phyloP scores from a whole-genome alignment of 2,113 vertebrate species.

The Triplophysa tibetana region DNA sequence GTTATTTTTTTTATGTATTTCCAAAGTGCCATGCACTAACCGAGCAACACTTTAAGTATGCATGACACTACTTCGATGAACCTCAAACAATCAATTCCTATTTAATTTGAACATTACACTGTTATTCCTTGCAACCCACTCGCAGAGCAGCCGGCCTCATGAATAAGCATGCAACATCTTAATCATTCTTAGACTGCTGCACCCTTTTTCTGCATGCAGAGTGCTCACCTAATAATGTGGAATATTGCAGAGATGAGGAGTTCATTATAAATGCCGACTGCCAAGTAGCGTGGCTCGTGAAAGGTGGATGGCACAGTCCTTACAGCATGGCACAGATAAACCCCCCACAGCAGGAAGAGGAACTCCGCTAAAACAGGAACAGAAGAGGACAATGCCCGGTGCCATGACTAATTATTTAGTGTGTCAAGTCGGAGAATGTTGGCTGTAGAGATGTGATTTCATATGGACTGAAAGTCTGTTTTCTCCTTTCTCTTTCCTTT shows the following conservation, averaged over 20 bases:
- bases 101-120: background rate
- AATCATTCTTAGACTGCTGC: slow-evolving; percentile 12
- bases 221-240: slow-evolving; percentile 91
- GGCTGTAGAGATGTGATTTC: slow-evolving; percentile 17
- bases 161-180: slow-evolving; percentile 22
- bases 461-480: slow-evolving; percentile 28
- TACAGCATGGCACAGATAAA: slow-evolving; percentile 96
- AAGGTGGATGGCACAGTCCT: slow-evolving; percentile 93
- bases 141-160: background rate
- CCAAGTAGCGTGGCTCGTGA: slow-evolving; percentile 97
- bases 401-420: slow-evolving; percentile 31
- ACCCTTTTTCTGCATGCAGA: background rate
- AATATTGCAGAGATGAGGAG: slow-evolving; percentile 95
- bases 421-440: background rate
- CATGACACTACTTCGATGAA: background rate
- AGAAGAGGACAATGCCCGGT: slow-evolving; percentile 35
- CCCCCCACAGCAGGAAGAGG: slow-evolving; percentile 95
- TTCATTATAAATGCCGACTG: slow-evolving; percentile 96
- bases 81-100: background rate
- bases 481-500: background rate
- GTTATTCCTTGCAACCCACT: background rate
- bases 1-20: too few relatives aligned
- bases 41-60: background rate
- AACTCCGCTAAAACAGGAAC: slow-evolving; percentile 85
- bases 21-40: too few relatives aligned